Base-by-base conservation (phyloP, 1,140 invertebrate species). In the Zaprionus gabonicus region DNA sequence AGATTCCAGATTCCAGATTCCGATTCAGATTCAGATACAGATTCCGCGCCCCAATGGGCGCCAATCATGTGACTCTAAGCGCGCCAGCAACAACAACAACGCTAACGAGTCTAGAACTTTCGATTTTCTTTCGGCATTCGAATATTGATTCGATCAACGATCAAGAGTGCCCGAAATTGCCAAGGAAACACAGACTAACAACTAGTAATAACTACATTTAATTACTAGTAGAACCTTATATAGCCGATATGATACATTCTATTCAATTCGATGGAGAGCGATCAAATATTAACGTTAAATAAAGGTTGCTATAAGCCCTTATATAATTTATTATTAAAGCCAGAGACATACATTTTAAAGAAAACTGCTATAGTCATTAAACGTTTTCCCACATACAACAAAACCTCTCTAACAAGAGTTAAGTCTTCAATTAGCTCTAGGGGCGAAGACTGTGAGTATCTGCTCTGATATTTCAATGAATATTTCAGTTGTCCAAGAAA, bases 21-120 rank as follows among this genome's bases (percentile, higher is more conserved):
- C 46, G 9, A 49, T 49, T 49, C 46, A 51, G n/a, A 46, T 17
- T 46, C 41, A 17, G n/a, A 17, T 46, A 46, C 46, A 23, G 20
- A 49, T 49, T 20, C 46, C n/a, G 25, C 15, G 70, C 57, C 58
- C 57, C 44, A 25, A 44, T 71, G 62, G 55, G 34, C 46, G 46
- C 46, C 46, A 51, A 51, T 20, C 46, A 51, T 25, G 46, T 51
- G 46, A 51, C 20, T n/a, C 38, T 51, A 25, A 46, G n/a, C n/a
- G n/a, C n/a, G 17, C 7, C 41, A 46, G 17, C 41, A 46, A 46
- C n/a, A 44, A 44, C 15, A 44, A 44, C 6, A 46, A 46, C 7
- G 7, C 7, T 46, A 46, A 46, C 41, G 20, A 51, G 46, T 51
- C 46, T 51, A 51, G 46, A 51, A 25, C 20, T 51, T 51, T 51